phyloP scores from a whole-genome alignment of 2,888 invertebrate species.

The Sisyra terminalis region DNA sequence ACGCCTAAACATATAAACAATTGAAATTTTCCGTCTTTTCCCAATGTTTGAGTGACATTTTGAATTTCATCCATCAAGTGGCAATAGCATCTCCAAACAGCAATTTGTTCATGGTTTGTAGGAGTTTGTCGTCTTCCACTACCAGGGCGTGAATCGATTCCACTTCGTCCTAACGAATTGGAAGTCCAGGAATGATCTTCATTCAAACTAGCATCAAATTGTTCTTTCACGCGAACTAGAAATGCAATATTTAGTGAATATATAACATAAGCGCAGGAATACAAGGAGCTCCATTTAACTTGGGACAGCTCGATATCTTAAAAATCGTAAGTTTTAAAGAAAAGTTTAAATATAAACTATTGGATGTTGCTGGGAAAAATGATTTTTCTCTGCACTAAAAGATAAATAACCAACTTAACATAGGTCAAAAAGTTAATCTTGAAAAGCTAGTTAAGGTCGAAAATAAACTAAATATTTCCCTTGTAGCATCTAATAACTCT shows the following conservation, averaged over 20 bases:
- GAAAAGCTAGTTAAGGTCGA: no score
- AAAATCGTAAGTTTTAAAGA: no score
- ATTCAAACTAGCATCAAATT: constrained; percentile 55
- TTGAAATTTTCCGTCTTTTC: constrained; percentile 97
- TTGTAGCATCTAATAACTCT: no score
- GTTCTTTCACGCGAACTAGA: constrained; percentile 62
- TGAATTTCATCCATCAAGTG: constrained; percentile 80
- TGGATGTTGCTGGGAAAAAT: no score
- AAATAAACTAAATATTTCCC: no score
- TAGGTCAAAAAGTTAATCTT: no score
- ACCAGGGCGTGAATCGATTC: constrained; percentile 24
- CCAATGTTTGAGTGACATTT: constrained; percentile 67
- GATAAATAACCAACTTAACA: no score
- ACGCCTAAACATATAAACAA: constrained; percentile 87
- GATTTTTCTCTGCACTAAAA: no score
- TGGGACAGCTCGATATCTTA: no score
- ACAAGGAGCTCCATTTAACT: no score
- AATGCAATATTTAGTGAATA: constrained; percentile 11
- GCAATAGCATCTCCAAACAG: constrained; percentile 77
- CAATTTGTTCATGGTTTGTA: constrained; percentile 34
- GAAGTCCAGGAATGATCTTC: constrained; percentile 31
- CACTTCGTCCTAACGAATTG: constrained; percentile 40
- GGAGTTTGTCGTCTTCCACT: constrained; percentile 27
- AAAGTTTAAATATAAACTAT: no score
- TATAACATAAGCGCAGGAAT: no score